A percentile compares a stretch with the other conserved stretches of the same genome.
phyloP scores from a whole-genome alignment of 2,888 invertebrate genomes.

The Diaperis boleti region DNA sequence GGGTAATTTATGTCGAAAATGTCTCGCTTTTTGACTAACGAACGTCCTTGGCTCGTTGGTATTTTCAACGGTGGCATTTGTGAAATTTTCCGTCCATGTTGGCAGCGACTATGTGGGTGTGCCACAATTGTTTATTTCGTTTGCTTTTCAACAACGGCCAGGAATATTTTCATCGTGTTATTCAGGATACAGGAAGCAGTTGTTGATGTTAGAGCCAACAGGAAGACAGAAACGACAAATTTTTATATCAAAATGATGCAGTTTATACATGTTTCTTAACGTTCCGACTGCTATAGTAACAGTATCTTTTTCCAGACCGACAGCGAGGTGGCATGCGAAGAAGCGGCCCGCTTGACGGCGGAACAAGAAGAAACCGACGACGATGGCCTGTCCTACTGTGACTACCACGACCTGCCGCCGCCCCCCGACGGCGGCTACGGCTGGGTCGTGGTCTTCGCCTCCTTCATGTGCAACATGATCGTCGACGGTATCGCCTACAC shows the following conservation, averaged over 20 bases:
- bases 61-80: no score
- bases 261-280: background rate
- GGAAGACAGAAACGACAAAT: background rate
- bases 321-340: constrained; percentile 88
- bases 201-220: no score
- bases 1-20: no score
- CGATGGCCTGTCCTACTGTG: constrained; percentile 70
- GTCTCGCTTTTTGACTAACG: background rate
- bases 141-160: no score
- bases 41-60: no score
- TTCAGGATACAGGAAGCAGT: no score
- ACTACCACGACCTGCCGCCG: constrained; percentile 84
- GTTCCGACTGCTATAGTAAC: no score
- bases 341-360: constrained; percentile 82
- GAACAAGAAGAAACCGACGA: constrained; percentile 75
- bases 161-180: no score
- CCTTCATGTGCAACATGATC: constrained; percentile 97
- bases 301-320: constrained; percentile 74
- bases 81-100: no score
- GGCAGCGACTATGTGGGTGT: no score
- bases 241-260: background rate
- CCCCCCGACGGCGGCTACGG: constrained; percentile 94
- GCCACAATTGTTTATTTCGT: no score
- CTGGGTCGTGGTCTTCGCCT: constrained; percentile 95
- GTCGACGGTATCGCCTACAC: constrained; percentile 99